Base-by-base conservation (phyloP, 2,888 invertebrate species). In the Caenorhabditis afra region DNA sequence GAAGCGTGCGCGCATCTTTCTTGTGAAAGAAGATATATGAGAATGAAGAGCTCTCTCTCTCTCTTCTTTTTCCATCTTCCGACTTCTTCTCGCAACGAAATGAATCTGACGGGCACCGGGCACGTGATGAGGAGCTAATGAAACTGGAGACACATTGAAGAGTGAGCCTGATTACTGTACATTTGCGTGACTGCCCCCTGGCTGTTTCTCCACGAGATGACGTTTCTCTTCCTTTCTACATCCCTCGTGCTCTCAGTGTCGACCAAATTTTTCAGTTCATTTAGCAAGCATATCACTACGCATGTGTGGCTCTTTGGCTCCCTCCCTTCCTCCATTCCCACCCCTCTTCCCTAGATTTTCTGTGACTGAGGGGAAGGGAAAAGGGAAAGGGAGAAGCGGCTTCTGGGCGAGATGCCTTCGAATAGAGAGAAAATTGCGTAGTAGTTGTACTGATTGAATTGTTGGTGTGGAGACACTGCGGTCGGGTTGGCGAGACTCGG, bases 381-480 rank as follows among this genome's bases (percentile, higher is more conserved):
- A 29, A 29, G 29, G 4, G 29, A 29, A 29, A 29, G 29, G 29
- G 29, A 29, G 29, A 29, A 29, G 7, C 29, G 29, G 29, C 29
- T 29, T n/a, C n/a, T 66, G 45, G 49, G 50, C 29, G 8, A 3
- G 20, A 29, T 29, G 29, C 29, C 29, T 29, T n/a, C 37, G 64
- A 64, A 71, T 71, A 49, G 71, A 64, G 64, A 58, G 73, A 73
- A 73, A 73, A 73, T 73, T 73, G 73, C 73, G 64, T 64, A 64
- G 64, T 65, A 73, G 73, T 52, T 73, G 73, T 64, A 73, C 73
- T 73, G 73, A 73, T 73, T 73, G 73, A 73, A 73, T 73, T 73
- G 64, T 64, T 73, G 64, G 57, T 58, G 73, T 64, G 52, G 70
- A 70, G 47, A 70, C 70, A 61, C 53, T 58, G 64, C 62, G 20